Conservation (phyloP, 2,797 vertebrate species). For the Mus caroli region DNA sequence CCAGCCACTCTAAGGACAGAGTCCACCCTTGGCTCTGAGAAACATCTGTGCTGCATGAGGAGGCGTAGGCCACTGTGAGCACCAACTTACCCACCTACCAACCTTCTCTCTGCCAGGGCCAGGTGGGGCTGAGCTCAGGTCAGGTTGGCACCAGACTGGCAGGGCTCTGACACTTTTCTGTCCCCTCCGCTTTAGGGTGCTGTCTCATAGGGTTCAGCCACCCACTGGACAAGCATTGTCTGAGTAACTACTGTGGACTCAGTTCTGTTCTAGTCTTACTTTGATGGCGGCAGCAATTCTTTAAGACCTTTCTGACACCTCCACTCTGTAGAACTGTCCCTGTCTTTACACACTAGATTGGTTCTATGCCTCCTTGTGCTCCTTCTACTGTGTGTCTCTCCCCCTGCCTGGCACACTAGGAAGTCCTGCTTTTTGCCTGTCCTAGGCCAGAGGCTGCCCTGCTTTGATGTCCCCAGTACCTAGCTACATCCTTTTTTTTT, state of each 20-base stretch:
- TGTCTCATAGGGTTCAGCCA: fast-evolving
- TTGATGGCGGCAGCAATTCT: neutral
- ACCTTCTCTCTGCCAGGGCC: neutral
- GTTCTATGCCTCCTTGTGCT: fast-evolving
- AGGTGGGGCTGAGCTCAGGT: neutral
- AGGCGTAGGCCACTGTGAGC: neutral
- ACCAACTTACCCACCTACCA: neutral
- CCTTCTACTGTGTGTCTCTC: neutral
- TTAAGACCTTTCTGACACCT: no score
- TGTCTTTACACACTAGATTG: neutral
- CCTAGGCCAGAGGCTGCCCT: neutral
- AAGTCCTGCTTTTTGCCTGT: neutral
- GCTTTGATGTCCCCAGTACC: no score
- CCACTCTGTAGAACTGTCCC: no score
- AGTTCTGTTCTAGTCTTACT: fast-evolving
- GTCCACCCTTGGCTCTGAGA: neutral
- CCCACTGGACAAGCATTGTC: fast-evolving
- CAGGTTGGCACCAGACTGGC: neutral
- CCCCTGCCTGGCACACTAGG: fast-evolving
- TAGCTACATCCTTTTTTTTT: fast-evolving
- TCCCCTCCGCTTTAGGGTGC: neutral
- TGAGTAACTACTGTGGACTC: neutral
- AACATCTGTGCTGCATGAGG: neutral
- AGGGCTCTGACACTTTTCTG: neutral
- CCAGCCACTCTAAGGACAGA: neutral